phyloP scores from a whole-genome alignment of 2,797 vertebrate species.

The Rhinophrynus dorsalis region DNA sequence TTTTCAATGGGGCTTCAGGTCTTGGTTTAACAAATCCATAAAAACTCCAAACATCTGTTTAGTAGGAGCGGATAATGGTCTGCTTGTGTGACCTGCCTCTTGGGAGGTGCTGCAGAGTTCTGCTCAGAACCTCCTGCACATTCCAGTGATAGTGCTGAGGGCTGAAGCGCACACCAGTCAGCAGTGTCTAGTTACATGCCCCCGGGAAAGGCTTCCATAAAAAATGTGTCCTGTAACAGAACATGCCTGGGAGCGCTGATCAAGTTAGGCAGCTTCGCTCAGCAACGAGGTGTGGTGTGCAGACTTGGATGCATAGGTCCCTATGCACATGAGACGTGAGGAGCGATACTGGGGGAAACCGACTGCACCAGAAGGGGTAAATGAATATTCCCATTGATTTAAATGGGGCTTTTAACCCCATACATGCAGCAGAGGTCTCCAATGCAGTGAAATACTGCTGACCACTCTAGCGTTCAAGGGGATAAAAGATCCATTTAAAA shows the following conservation, averaged over 20 bases:
- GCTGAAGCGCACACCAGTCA: conserved; percentile 4
- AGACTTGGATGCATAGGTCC: too few relatives aligned
- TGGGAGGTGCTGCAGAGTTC: neutral
- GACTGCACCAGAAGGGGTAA: too few relatives aligned
- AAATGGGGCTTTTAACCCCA: too few relatives aligned
- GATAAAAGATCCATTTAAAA: too few relatives aligned
- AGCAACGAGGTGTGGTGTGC: conserved; percentile 7
- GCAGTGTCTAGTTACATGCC: conserved; percentile 34
- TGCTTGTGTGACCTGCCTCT: neutral
- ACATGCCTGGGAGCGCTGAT: conserved; percentile 13
- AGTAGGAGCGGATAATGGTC: neutral
- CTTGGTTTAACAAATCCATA: conserved; percentile 1
- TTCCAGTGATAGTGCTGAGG: conserved; percentile 14
- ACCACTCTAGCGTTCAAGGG: too few relatives aligned
- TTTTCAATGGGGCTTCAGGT: neutral
- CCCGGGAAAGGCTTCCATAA: neutral
- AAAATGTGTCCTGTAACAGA: conserved; percentile 7
- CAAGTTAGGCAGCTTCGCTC: neutral
- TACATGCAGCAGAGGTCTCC: too few relatives aligned
- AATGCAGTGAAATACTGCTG: too few relatives aligned
- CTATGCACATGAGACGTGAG: too few relatives aligned
- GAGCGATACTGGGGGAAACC: too few relatives aligned
- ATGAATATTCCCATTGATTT: too few relatives aligned
- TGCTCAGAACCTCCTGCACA: conserved; percentile 10
- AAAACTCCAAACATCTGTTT: conserved; percentile 2